Percentiles rank a stretch among this genome's conserved stretches.
Conservation (phyloP, 1,140 invertebrate genomes). For the Hormaphis cornu region DNA sequence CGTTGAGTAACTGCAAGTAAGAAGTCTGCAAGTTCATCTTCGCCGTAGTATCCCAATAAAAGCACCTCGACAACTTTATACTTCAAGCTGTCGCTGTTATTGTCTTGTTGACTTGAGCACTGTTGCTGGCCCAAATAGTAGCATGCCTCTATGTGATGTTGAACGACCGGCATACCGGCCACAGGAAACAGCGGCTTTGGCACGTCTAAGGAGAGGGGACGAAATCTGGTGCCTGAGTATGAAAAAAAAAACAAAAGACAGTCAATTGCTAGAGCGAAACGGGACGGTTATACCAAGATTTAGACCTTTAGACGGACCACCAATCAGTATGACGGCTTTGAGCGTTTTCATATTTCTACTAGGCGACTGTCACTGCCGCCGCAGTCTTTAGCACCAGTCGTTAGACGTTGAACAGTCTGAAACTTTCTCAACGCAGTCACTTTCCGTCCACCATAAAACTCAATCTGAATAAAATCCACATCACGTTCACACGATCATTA, state of each 20-base stretch:
- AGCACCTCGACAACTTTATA: not conserved
- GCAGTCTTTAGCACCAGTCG: no score
- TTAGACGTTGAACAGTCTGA: not conserved
- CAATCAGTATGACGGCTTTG: constrained; percentile 67
- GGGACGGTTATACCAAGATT: not conserved
- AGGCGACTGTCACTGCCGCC: no score
- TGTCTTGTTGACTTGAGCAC: no score
- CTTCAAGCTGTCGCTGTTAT: not conserved
- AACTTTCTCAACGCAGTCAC: no score
- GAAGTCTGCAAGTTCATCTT: not conserved
- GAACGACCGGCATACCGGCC: constrained; percentile 85
- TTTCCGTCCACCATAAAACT: no score
- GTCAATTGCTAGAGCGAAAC: constrained; percentile 29
- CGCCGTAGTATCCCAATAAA: not conserved
- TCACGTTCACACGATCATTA: no score
- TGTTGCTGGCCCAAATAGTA: constrained; percentile 43
- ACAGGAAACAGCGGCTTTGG: constrained; percentile 96
- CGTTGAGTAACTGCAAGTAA: not conserved
- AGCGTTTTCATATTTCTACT: constrained; percentile 45
- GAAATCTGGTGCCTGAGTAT: constrained; percentile 79
- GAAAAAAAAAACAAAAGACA: constrained; percentile 21
- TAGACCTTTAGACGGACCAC: constrained; percentile 63
- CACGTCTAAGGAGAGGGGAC: constrained; percentile 88
- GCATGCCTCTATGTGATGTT: constrained; percentile 96
- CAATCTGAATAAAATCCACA: no score